Percentiles rank a stretch among this genome's conserved stretches.
These are phyloP conservation scores for Lasioglossum leucozonium DNA, from an alignment of 2,888 invertebrate genomes.

Conservation along the genomic window DNA sequence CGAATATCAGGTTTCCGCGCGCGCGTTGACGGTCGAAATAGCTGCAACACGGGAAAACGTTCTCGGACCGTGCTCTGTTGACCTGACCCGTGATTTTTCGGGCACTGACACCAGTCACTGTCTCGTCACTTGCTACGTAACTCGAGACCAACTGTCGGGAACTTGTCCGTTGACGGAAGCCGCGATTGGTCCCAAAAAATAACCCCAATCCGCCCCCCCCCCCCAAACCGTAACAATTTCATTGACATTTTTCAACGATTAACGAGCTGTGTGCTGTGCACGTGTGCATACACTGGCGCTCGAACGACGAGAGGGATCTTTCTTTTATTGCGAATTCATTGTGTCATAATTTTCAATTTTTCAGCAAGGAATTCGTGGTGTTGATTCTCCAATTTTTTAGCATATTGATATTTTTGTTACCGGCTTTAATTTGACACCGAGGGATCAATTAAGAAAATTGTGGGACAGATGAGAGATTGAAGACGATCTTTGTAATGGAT, in stretches of 20 bases:
- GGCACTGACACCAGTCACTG: constrained; percentile 2
- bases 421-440: too few species aligned
- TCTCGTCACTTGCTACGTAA: background rate
- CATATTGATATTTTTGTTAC: too few species aligned
- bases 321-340: background rate
- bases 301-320: too few species aligned
- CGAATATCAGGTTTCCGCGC: constrained; percentile 44
- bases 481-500: too few species aligned
- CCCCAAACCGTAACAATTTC: background rate
- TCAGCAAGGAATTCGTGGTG: too few species aligned
- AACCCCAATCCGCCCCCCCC: background rate
- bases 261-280: background rate
- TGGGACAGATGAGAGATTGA: too few species aligned
- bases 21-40: constrained; percentile 26
- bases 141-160: background rate
- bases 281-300: too few species aligned
- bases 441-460: too few species aligned
- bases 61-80: constrained; percentile 21
- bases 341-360: background rate
- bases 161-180: background rate
- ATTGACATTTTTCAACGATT: background rate
- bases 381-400: background rate
- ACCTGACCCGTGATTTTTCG: constrained; percentile 5
- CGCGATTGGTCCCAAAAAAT: background rate
- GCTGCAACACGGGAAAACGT: constrained; percentile 32